These are phyloP conservation scores for Acanthurus leucopareius DNA, from an alignment of 2,797 vertebrate genomes.

Conservation along the genomic window DNA sequence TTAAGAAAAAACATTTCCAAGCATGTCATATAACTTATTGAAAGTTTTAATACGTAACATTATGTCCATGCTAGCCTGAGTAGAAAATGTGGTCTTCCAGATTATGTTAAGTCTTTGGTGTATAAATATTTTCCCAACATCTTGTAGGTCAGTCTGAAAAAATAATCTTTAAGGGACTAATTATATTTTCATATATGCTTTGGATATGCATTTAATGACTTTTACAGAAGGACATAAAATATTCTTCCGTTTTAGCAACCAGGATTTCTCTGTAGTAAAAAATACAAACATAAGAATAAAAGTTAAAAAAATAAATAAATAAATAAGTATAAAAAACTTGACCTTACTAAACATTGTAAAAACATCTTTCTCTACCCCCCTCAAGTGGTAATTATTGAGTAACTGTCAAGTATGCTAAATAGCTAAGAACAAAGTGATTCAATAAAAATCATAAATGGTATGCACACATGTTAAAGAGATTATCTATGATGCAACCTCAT, in stretches of 20 bases:
- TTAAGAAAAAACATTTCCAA: not conserved
- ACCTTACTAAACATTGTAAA: no score
- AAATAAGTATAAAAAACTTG: no score
- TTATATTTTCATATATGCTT: slow-evolving; percentile 23
- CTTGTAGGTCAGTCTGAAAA: no score
- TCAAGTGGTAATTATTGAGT: slow-evolving; percentile 9
- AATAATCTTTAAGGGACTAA: no score
- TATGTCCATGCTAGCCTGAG: not conserved
- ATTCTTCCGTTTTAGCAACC: slow-evolving; percentile 6
- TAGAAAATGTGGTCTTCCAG: not conserved
- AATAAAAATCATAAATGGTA: slow-evolving; percentile 11
- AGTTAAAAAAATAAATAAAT: no score
- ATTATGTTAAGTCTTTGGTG: not conserved
- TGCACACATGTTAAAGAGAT: slow-evolving; percentile 6
- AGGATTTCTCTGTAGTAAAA: not conserved
- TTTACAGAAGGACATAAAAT: slow-evolving; percentile 3
- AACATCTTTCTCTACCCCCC: not conserved
- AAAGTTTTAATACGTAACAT: no score
- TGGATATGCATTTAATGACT: not conserved
- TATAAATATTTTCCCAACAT: not conserved
- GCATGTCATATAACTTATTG: not conserved
- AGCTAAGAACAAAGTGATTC: not conserved
- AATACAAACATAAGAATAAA: no score
- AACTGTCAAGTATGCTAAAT: not conserved
- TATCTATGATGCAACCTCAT: slow-evolving; percentile 6